Evolutionary conservation across 92 coral and sea anemone genomes (phyloP), one percentile per base, ranked within the genome.

Genomic region (Phymanthus crucifer): DNA sequence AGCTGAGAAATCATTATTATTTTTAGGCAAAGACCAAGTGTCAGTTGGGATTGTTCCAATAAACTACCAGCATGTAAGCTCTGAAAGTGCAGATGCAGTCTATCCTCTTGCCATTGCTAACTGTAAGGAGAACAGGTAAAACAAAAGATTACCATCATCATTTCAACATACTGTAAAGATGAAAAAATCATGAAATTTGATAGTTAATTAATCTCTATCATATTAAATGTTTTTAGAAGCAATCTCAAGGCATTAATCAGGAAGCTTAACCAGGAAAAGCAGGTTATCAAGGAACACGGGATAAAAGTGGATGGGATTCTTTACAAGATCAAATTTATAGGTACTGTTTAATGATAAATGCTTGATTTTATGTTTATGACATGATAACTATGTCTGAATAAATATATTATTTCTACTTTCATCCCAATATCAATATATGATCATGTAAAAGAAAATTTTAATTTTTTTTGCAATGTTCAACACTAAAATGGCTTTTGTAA

Each of bases 21-120:
- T 18, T 18, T 54, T 57, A 84, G 83, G 87, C 70, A 84, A 84
- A 84, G 87, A 84, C 50, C 87, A 84, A 54, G 87, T 84, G 32
- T 84, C 83, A 32, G 78, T 76, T 32, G 87, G 87, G 18, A 48
- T 84, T 21, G 88, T 84, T 18, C 83, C 84, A 78, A 74, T 84
- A 12, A 38, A 78, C 74, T 27, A 78, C 64, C 64, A 54, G 27
- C 64, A 54, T 54, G 26, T 54, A 54, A 54, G 64, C 64, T 54
- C 64, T 54, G 64, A 54, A 54, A 54, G 64, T 54, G 64, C 64
- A 18, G 64, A 52, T 52, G 61, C 61, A 52, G 61, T 52, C 21
- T 52, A 52, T 52, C 87, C 87, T 46, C 79, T 84, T 19, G 87
- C 87, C 9, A 77, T 84, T 52, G 61, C 61, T 18, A 52, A 52